Conservation (phyloP, 1,140 invertebrate species). For the Drosophila kikkawai region DNA sequence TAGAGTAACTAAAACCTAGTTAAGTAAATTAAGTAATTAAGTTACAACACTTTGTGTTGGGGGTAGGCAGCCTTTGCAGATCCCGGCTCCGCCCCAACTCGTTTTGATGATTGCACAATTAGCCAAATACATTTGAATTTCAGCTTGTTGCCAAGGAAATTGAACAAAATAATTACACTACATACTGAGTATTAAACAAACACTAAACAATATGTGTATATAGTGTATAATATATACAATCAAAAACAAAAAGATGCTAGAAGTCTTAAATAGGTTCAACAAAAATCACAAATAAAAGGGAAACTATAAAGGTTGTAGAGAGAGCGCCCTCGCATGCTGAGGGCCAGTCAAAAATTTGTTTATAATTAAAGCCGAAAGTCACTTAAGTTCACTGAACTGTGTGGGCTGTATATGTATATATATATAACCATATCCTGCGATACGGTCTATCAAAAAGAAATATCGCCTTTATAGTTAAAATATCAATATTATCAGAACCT, state of each 20-base stretch:
- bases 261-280: slow-evolving; percentile 59
- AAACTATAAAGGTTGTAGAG: neutral
- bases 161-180: slow-evolving; percentile 68
- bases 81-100: slow-evolving; percentile 37
- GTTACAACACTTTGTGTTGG: slow-evolving; percentile 63
- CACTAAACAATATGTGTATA: slow-evolving; percentile 45
- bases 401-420: neutral
- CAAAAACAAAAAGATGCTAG: slow-evolving; percentile 50
- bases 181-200: slow-evolving; percentile 71
- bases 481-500: neutral
- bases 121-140: slow-evolving; percentile 76
- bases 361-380: slow-evolving; percentile 49
- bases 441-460: no score
- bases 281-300: slow-evolving; percentile 71
- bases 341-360: slow-evolving; percentile 34
- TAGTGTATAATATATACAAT: slow-evolving; percentile 40
- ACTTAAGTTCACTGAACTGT: slow-evolving; percentile 48
- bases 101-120: slow-evolving; percentile 77
- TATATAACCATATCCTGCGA: neutral
- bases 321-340: neutral
- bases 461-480: neutral
- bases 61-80: slow-evolving; percentile 9
- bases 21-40: slow-evolving; percentile 70
- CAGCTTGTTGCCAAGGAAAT: slow-evolving; percentile 46
- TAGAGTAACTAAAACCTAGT: slow-evolving; percentile 51